Conservation (phyloP, 2,113 vertebrate species). For the Nicator chloris region DNA sequence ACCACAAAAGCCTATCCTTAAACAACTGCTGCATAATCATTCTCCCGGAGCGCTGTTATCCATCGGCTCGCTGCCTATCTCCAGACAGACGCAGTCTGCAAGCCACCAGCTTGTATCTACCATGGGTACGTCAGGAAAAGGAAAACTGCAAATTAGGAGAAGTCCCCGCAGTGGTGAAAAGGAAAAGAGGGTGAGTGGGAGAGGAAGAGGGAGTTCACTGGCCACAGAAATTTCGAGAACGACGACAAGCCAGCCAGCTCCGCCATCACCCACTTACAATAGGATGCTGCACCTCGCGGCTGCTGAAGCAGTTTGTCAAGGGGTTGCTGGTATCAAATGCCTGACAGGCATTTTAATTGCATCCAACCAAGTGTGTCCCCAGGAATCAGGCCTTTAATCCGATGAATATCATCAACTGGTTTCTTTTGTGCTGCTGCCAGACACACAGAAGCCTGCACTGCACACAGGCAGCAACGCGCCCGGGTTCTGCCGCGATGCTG, state of each 20-base stretch:
- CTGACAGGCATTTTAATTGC: slow-evolving; percentile 82
- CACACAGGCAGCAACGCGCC: neutral
- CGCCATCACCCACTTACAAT: slow-evolving; percentile 77
- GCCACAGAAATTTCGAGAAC: slow-evolving; percentile 81
- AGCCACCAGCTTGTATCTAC: slow-evolving; percentile 70
- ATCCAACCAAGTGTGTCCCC: slow-evolving; percentile 63
- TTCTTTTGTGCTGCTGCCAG: slow-evolving; percentile 68
- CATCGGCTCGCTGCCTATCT: slow-evolving; percentile 48
- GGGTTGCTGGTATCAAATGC: slow-evolving; percentile 66
- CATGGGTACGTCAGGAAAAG: slow-evolving; percentile 60
- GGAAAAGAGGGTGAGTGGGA: slow-evolving; percentile 77
- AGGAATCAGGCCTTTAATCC: slow-evolving; percentile 60
- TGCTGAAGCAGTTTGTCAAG: slow-evolving; percentile 63
- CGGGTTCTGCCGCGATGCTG: neutral
- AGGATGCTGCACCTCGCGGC: slow-evolving; percentile 65
- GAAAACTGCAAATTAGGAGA: slow-evolving; percentile 75
- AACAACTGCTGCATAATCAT: slow-evolving; percentile 64
- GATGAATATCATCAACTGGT: slow-evolving; percentile 59
- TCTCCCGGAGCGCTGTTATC: slow-evolving; percentile 43
- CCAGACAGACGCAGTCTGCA: slow-evolving; percentile 75
- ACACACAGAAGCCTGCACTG: neutral
- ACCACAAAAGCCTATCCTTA: slow-evolving; percentile 64
- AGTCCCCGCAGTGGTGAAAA: slow-evolving; percentile 75
- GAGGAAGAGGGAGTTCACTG: slow-evolving; percentile 71
- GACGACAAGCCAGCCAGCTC: slow-evolving; percentile 72